These are phyloP conservation scores for Trichechus manatus DNA, from an alignment of 2,113 vertebrate genomes.

Conservation along the genomic window DNA sequence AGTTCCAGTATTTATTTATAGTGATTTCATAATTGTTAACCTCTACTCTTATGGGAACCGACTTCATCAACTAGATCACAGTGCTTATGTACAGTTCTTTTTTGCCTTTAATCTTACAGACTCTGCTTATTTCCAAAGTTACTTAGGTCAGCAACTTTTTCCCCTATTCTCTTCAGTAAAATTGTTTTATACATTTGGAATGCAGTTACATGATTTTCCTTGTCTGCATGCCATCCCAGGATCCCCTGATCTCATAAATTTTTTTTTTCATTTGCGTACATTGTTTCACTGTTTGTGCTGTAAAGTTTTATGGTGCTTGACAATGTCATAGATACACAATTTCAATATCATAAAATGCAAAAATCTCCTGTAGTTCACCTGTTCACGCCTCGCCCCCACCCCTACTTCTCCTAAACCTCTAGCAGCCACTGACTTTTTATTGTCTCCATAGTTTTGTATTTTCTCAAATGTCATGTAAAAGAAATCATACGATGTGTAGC, in stretches of 20 bases:
- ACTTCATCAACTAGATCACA: neutral
- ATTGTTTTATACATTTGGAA: neutral
- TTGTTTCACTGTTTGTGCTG: too few relatives aligned
- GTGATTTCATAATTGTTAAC: neutral
- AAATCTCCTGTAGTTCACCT: too few relatives aligned
- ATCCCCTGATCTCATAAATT: neutral
- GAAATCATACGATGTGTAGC: too few relatives aligned
- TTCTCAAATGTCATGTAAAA: too few relatives aligned
- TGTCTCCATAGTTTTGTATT: too few relatives aligned
- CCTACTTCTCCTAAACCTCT: too few relatives aligned
- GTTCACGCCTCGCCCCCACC: too few relatives aligned
- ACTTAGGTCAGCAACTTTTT: neutral
- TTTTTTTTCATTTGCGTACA: neutral
- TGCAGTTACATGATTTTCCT: neutral
- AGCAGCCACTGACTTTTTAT: too few relatives aligned
- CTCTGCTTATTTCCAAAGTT: neutral
- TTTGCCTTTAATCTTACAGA: neutral
- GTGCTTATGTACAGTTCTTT: neutral
- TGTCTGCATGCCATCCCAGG: too few relatives aligned
- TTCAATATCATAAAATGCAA: neutral
- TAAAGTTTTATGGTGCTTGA: neutral
- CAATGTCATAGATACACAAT: neutral
- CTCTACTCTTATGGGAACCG: neutral
- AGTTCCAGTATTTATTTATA: too few relatives aligned
- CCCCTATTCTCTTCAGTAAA: neutral